A percentile compares a stretch with the other conserved stretches of the same genome.
Conservation (phyloP, 2,113 vertebrate genomes). For the Pangasianodon gigas region DNA sequence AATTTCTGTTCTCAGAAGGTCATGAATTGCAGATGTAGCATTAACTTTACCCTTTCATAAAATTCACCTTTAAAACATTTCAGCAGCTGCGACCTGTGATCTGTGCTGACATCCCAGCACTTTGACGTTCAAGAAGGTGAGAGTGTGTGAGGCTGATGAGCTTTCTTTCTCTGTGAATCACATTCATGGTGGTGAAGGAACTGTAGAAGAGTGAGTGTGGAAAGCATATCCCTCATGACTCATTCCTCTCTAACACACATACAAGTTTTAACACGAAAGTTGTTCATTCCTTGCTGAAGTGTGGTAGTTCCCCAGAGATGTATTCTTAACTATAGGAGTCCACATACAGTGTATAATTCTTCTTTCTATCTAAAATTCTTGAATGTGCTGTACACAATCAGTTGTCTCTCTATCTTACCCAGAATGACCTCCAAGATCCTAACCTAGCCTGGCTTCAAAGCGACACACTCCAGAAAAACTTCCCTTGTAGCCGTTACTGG, state of each 20-base stretch:
- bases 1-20: conserved; percentile 47
- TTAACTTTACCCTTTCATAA: conserved; percentile 46
- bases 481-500: background rate
- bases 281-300: conserved; percentile 23
- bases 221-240: conserved; percentile 19
- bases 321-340: background rate
- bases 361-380: background rate
- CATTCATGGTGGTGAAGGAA: conserved; percentile 16
- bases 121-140: conserved; percentile 40
- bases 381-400: background rate
- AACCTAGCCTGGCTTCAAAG: background rate
- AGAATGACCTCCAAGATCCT: background rate
- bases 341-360: background rate
- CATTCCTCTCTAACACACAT: conserved; percentile 24
- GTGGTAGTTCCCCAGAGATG: conserved; percentile 16
- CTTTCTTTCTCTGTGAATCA: conserved; percentile 42
- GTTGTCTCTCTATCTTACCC: background rate
- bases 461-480: background rate
- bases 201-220: conserved; percentile 33
- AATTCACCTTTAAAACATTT: conserved; percentile 50
- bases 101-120: conserved; percentile 44
- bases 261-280: conserved; percentile 2
- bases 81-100: conserved; percentile 27
- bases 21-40: conserved; percentile 54
- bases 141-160: conserved; percentile 31